Evolutionary conservation across 2,888 invertebrate genomes (phyloP).

Genomic region (Cantharis rustica): DNA sequence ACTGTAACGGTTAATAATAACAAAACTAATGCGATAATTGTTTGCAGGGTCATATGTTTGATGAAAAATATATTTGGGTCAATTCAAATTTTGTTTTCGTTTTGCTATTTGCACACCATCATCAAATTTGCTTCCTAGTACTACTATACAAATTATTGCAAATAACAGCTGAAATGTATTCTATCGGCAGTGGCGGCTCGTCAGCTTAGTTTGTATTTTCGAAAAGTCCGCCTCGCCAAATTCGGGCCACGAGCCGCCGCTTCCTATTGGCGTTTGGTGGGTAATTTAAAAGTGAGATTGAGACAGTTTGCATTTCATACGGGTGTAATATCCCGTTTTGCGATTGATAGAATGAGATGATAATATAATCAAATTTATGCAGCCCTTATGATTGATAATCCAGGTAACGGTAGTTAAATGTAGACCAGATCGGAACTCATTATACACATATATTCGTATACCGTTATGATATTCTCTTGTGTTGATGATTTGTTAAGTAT

Average conservation of each 20-base stretch:
- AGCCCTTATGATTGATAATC: constrained; percentile 31
- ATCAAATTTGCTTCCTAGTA: neutral
- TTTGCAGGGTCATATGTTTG: constrained; percentile 16
- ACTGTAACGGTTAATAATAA: constrained; percentile 19
- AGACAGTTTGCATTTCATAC: constrained; percentile 11
- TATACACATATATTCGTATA: constrained; percentile 22
- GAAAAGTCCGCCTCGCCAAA: too few relatives aligned
- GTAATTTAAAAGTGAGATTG: constrained; percentile 13
- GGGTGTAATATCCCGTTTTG: constrained; percentile 30
- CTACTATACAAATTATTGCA: neutral
- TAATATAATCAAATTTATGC: constrained; percentile 29
- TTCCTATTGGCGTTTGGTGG: neutral
- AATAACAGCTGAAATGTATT: neutral
- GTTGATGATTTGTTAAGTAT: constrained; percentile 34
- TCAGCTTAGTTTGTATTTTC: too few relatives aligned
- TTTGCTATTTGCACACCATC: neutral
- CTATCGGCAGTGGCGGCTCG: too few relatives aligned
- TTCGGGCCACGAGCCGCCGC: neutral
- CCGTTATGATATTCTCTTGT: constrained; percentile 33
- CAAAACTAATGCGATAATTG: constrained; percentile 22
- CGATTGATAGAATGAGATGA: constrained; percentile 22
- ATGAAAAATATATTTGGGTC: constrained; percentile 8
- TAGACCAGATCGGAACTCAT: constrained; percentile 32
- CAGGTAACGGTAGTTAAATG: constrained; percentile 35
- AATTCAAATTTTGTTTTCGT: neutral